Conservation (phyloP, 2,888 invertebrate species). For the Pyrrhosoma nymphula region DNA sequence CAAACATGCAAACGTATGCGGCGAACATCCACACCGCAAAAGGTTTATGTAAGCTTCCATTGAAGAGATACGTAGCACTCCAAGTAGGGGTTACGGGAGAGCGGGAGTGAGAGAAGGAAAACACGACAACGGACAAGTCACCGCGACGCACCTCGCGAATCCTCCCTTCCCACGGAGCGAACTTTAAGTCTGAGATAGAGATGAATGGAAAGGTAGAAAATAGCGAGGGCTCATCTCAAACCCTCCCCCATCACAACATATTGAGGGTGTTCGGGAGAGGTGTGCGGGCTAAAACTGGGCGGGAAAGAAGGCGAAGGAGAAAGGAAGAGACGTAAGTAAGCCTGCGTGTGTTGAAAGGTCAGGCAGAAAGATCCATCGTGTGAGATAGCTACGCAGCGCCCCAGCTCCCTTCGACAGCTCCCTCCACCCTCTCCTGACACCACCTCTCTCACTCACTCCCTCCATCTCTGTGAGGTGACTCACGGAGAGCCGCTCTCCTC, state of each 20-base stretch:
- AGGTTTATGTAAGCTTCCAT: neutral
- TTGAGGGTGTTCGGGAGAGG: neutral
- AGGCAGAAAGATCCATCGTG: slow-evolving; percentile 5
- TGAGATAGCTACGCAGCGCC: slow-evolving; percentile 31
- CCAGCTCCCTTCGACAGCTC: neutral
- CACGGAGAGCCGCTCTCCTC: neutral
- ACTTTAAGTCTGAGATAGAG: neutral
- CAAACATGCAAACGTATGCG: neutral
- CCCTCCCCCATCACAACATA: neutral
- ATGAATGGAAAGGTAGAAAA: slow-evolving; percentile 31
- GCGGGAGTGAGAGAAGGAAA: neutral
- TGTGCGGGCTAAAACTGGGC: neutral
- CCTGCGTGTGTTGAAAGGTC: slow-evolving; percentile 7
- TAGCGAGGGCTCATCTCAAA: neutral
- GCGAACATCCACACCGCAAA: neutral
- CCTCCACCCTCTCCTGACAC: neutral
- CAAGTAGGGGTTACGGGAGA: neutral
- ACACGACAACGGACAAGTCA: neutral
- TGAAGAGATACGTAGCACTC: neutral
- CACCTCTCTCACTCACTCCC: neutral
- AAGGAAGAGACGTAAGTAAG: neutral
- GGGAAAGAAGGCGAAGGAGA: neutral
- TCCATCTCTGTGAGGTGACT: neutral
- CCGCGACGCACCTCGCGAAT: neutral
- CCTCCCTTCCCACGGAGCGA: neutral